Conservation (phyloP, 2,888 invertebrate genomes). For the Uropetala carovei region DNA sequence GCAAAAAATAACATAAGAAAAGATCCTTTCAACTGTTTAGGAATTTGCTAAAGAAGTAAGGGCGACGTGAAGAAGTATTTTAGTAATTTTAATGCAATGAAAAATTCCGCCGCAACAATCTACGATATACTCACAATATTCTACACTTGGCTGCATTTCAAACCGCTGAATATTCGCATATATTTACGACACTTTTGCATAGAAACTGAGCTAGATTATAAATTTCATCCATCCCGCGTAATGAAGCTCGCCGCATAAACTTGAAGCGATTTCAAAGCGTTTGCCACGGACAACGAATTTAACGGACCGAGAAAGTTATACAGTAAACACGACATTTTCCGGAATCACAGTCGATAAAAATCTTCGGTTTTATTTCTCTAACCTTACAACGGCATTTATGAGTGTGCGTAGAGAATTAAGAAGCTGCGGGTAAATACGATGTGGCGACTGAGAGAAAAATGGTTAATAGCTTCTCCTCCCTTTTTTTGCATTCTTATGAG, state of each 20-base stretch:
- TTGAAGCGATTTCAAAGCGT: neutral
- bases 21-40: too few relatives aligned
- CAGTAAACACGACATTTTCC: neutral
- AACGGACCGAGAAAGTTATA: neutral
- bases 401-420: neutral
- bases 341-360: constrained; percentile 24
- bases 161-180: too few relatives aligned
- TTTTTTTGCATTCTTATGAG: constrained; percentile 50
- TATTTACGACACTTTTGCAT: too few relatives aligned
- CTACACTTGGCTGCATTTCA: too few relatives aligned
- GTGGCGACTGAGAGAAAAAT: constrained; percentile 9
- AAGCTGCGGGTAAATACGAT: neutral
- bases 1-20: too few relatives aligned
- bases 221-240: neutral
- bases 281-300: neutral
- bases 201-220: too few relatives aligned
- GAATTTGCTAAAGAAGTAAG: too few relatives aligned
- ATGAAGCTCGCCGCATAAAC: neutral
- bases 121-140: too few relatives aligned
- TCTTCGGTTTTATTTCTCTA: neutral
- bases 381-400: neutral
- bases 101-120: too few relatives aligned
- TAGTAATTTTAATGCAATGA: too few relatives aligned
- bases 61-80: too few relatives aligned
- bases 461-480: constrained; percentile 31